phyloP scores from a whole-genome alignment of 2,888 invertebrate genomes.

The Tenthredo amoena region DNA sequence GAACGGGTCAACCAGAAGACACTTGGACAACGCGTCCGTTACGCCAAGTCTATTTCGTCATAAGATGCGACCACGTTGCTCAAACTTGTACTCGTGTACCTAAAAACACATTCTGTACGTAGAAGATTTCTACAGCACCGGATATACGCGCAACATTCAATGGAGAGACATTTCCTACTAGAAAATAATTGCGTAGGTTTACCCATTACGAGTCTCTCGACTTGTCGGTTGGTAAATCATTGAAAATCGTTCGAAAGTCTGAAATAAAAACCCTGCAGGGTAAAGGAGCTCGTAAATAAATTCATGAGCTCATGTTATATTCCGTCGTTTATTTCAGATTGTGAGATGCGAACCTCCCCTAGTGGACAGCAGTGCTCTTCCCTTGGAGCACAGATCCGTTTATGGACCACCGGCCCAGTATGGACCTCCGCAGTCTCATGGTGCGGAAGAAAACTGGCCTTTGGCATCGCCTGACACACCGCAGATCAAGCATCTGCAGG shows the following conservation, averaged over 20 bases:
- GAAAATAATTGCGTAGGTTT: constrained; percentile 1
- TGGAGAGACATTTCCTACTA: not conserved
- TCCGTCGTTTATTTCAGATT: constrained; percentile 81
- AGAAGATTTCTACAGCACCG: constrained; percentile 45
- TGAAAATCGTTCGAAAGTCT: not conserved
- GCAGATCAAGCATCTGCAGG: constrained; percentile 95
- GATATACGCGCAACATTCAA: constrained; percentile 43
- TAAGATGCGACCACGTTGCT: constrained; percentile 23
- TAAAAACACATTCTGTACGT: not conserved
- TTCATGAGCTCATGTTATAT: not conserved
- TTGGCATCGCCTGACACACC: constrained; percentile 93
- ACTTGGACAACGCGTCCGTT: constrained; percentile 50
- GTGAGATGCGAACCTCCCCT: constrained; percentile 88
- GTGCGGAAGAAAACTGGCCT: constrained; percentile 92
- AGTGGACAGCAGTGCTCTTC: constrained; percentile 89
- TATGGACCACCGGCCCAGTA: constrained; percentile 81
- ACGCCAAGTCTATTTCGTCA: constrained; percentile 48
- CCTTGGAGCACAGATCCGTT: constrained; percentile 89
- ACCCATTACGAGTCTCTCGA: not conserved
- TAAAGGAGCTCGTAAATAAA: not conserved
- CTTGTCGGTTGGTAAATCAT: not conserved
- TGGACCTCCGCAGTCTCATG: constrained; percentile 79
- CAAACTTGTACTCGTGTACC: not conserved
- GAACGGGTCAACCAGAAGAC: constrained; percentile 47
- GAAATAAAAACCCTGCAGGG: not conserved